Conservation (phyloP, 2,113 vertebrate species). For the Phainopepla nitens region DNA sequence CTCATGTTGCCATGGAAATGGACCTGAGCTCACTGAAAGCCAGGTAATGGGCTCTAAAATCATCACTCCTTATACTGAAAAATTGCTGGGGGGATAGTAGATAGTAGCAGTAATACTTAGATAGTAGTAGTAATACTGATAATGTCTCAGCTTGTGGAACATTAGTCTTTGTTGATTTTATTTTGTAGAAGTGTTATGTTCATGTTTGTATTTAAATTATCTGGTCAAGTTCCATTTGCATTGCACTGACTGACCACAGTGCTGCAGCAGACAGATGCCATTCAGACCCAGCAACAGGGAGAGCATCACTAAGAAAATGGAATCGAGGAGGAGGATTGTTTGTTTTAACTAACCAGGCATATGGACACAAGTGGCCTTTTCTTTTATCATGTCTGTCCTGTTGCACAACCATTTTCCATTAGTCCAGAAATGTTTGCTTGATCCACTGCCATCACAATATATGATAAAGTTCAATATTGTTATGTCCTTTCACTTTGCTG, state of each 20-base stretch:
- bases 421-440: neutral
- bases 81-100: neutral
- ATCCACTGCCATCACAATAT: neutral
- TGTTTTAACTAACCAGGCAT: neutral
- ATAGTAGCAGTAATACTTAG: neutral
- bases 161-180: neutral
- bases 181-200: neutral
- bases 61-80: neutral
- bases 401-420: neutral
- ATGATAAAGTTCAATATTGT: neutral
- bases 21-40: neutral
- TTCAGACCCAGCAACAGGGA: neutral
- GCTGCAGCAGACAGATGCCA: accelerated
- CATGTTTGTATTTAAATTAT: neutral
- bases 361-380: neutral
- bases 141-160: neutral
- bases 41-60: neutral
- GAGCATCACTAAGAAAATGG: neutral
- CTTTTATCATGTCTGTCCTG: neutral
- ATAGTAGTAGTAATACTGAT: neutral
- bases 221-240: neutral
- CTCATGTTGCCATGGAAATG: slow-evolving; percentile 11
- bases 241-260: neutral
- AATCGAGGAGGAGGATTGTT: neutral
- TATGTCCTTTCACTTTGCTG: neutral